Percentiles rank a stretch among this genome's conserved stretches.
Conservation (phyloP, 64 coral and sea anemone species). For the Pocillopora damicornis region DNA sequence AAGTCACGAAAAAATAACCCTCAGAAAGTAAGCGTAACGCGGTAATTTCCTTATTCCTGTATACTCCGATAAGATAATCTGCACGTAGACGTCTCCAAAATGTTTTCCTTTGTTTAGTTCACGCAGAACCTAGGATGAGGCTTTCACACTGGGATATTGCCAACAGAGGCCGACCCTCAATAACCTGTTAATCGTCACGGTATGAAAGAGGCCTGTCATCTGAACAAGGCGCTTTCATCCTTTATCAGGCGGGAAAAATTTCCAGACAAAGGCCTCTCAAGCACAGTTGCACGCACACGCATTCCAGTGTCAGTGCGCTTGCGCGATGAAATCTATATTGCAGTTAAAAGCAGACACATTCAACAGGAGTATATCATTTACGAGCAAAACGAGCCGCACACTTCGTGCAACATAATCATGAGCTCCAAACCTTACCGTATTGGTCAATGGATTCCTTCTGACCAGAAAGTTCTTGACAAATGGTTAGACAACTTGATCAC, state of each 20-base stretch:
- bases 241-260: not conserved
- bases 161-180: not conserved
- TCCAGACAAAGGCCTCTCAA: not conserved
- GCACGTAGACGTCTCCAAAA: no score
- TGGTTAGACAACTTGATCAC: conserved; percentile 32
- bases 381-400: conserved; percentile 29
- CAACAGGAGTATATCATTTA: conserved; percentile 4
- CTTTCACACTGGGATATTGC: not conserved
- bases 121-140: no score
- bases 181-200: not conserved
- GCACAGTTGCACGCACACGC: no score
- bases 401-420: conserved; percentile 39
- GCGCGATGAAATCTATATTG: not conserved
- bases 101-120: no score
- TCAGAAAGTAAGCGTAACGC: no score
- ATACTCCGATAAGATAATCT: no score
- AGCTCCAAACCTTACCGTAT: conserved; percentile 40
- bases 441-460: conserved; percentile 53
- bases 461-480: conserved; percentile 34
- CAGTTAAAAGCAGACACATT: not conserved
- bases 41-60: no score
- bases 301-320: no score
- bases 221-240: not conserved
- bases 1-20: no score
- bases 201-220: not conserved